Evolutionary conservation across 2,888 invertebrate genomes (phyloP).

Genomic region (Pachymerium ferrugineum): DNA sequence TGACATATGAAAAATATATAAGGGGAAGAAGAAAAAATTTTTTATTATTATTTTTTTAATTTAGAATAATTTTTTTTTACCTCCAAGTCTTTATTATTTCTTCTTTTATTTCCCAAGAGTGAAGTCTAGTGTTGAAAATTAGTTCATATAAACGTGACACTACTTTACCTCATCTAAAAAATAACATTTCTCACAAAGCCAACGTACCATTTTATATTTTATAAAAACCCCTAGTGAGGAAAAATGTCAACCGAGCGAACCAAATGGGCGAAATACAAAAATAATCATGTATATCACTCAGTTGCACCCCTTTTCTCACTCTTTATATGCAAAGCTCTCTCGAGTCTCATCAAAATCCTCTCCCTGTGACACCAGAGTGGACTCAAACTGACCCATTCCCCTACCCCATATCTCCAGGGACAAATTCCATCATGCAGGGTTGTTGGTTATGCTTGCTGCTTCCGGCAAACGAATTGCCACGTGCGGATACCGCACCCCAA

Average conservation of each 20-base stretch:
- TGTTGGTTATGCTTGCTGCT: slow-evolving; percentile 25
- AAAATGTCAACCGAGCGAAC: slow-evolving; percentile 28
- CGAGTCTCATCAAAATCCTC: slow-evolving; percentile 1
- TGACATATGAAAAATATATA: neutral
- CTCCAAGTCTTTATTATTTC: neutral
- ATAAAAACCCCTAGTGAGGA: neutral
- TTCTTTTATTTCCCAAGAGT: neutral
- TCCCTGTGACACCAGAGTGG: slow-evolving; percentile 14
- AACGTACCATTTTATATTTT: neutral
- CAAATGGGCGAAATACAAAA: neutral
- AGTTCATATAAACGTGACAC: neutral
- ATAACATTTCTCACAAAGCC: neutral
- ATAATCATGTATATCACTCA: neutral
- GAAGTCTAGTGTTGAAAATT: neutral
- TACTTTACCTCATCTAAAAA: neutral
- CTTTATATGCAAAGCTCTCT: neutral
- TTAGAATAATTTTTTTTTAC: neutral
- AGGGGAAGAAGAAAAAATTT: neutral
- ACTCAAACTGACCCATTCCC: neutral
- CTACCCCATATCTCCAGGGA: neutral
- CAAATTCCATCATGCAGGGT: slow-evolving; percentile 6
- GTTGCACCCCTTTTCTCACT: neutral
- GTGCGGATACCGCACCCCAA: neutral
- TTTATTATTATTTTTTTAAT: neutral
- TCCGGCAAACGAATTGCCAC: slow-evolving; percentile 18